phyloP scores from a whole-genome alignment of 2,797 vertebrate species.

The Graptemys geographica region DNA sequence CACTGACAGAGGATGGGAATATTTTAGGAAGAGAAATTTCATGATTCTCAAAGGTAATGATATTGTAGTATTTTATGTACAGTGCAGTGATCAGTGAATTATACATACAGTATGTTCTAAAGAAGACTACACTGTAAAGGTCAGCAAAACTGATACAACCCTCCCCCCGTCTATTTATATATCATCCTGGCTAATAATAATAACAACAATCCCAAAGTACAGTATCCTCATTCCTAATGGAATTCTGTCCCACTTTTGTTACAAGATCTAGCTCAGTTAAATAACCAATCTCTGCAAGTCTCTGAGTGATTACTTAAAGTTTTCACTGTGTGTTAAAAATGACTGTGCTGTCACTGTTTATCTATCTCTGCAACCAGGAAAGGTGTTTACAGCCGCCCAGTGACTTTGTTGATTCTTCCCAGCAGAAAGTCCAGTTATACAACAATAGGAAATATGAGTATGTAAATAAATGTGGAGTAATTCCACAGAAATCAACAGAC shows the following conservation, averaged over 20 bases:
- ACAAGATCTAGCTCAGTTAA: rapidly evolving
- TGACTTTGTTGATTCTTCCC: background rate
- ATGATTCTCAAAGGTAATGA: background rate
- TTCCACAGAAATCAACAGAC: background rate
- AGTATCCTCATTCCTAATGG: background rate
- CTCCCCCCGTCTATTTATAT: background rate
- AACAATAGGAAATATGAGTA: conserved; percentile 3
- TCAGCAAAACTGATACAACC: background rate
- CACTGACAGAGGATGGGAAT: background rate
- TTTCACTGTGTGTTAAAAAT: background rate
- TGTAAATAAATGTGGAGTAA: background rate
- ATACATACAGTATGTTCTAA: background rate
- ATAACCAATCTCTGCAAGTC: background rate
- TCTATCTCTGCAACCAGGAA: background rate
- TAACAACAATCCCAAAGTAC: background rate
- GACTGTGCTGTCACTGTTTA: conserved; percentile 4
- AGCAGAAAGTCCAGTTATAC: background rate
- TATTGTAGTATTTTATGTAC: background rate
- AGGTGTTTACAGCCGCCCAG: rapidly evolving
- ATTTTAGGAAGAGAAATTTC: background rate
- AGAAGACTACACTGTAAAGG: background rate
- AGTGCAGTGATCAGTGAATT: rapidly evolving
- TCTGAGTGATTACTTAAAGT: conserved; percentile 22
- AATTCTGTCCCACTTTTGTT: background rate
- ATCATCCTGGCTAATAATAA: background rate